phyloP scores from a whole-genome alignment of 1,140 invertebrate species.

The Streblospio benedicti region DNA sequence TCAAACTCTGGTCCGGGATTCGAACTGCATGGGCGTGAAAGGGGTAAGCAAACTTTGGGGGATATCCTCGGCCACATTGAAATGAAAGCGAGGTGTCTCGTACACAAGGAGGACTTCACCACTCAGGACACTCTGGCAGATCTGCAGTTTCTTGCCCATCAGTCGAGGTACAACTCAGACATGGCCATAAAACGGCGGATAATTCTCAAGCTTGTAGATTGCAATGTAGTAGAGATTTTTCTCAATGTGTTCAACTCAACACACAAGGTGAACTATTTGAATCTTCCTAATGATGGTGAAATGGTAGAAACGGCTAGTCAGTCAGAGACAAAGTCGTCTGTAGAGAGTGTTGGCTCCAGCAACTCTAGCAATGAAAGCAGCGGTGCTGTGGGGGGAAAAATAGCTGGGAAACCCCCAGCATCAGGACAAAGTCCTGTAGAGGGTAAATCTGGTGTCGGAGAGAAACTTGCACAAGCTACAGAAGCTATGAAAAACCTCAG shows the following conservation, averaged over 20 bases:
- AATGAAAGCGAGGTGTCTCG: background rate
- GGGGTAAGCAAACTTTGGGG: constrained; percentile 8
- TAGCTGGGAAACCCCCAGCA: background rate
- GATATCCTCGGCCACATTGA: constrained; percentile 5
- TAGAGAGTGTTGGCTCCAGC: background rate
- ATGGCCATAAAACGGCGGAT: background rate
- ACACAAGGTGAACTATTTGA: background rate
- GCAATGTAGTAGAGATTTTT: background rate
- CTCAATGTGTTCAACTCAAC: constrained; percentile 1
- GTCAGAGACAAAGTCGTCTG: background rate
- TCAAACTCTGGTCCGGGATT: too few species aligned
- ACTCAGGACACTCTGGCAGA: background rate
- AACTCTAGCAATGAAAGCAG: background rate
- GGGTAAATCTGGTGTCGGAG: background rate
- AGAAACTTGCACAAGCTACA: too few species aligned
- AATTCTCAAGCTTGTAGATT: background rate
- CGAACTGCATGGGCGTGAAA: too few species aligned
- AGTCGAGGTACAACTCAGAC: constrained; percentile 7
- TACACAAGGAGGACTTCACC: background rate
- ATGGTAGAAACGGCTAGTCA: background rate
- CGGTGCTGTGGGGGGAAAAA: background rate
- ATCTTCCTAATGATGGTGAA: background rate
- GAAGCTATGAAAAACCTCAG: constrained; percentile 3
- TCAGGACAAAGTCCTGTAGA: background rate
- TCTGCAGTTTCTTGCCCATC: constrained; percentile 9